phyloP scores from a whole-genome alignment of 2,797 vertebrate species.

The Natrix natrix region DNA sequence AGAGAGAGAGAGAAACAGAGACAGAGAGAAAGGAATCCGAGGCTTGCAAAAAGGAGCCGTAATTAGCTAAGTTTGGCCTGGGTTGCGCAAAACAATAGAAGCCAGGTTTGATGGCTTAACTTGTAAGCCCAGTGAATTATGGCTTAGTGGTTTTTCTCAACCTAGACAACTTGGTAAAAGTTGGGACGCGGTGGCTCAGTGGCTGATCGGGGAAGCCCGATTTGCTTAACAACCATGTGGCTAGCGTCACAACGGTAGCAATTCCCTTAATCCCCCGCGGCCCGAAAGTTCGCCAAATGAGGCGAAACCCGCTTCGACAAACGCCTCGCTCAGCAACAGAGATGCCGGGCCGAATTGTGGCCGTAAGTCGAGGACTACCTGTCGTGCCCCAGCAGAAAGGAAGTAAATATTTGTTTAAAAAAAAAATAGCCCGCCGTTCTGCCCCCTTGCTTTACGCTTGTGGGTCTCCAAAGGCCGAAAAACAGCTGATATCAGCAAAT shows the following conservation, averaged over 20 bases:
- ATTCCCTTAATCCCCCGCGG: no score
- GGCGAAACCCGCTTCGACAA: not conserved
- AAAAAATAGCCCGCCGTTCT: not conserved
- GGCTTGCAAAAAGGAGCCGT: not conserved
- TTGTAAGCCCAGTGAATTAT: not conserved
- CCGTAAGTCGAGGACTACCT: not conserved
- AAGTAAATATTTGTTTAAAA: no score
- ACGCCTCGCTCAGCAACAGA: no score
- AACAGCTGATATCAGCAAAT: constrained; percentile 45
- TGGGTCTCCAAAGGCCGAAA: constrained; percentile 40
- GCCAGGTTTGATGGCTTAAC: not conserved
- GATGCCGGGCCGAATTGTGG: not conserved
- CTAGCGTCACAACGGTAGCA: not conserved
- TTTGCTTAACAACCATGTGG: rapidly evolving
- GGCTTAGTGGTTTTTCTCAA: not conserved
- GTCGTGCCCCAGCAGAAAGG: not conserved
- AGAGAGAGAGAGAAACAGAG: constrained; percentile 24
- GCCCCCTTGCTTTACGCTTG: not conserved
- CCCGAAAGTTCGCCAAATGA: not conserved
- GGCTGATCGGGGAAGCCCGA: no score
- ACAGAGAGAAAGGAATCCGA: constrained; percentile 29
- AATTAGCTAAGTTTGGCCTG: not conserved
- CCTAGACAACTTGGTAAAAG: not conserved
- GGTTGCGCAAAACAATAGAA: not conserved
- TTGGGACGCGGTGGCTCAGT: not conserved